Conservation (phyloP, 2,888 invertebrate genomes). For the Synergus itoensis region DNA sequence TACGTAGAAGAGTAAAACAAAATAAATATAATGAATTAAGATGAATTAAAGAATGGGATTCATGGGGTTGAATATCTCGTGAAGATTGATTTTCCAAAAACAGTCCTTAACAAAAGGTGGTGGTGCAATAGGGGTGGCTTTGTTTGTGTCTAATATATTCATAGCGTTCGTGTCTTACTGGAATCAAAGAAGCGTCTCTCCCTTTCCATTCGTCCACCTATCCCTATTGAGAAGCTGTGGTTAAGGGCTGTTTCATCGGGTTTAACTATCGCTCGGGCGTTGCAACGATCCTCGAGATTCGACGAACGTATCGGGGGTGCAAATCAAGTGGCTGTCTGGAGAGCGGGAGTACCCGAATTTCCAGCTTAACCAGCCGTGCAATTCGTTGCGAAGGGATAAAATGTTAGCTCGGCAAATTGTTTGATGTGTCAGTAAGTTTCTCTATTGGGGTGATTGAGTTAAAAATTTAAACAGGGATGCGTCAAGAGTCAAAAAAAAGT, state of each 20-base stretch:
- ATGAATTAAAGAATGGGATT: neutral
- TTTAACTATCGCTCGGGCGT: constrained; percentile 50
- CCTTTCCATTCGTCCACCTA: constrained; percentile 25
- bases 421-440: constrained; percentile 39
- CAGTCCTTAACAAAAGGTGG: constrained; percentile 42
- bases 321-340: constrained; percentile 41
- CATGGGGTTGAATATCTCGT: neutral
- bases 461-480: constrained; percentile 24
- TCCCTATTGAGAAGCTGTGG: constrained; percentile 47
- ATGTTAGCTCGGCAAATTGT: constrained; percentile 40
- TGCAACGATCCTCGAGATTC: constrained; percentile 52
- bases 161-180: constrained; percentile 69
- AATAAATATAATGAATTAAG: neutral
- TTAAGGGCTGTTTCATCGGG: constrained; percentile 55
- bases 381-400: constrained; percentile 30
- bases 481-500: neutral
- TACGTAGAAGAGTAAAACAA: neutral
- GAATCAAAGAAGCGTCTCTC: constrained; percentile 46
- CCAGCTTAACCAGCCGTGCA: constrained; percentile 35
- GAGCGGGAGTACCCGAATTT: constrained; percentile 37
- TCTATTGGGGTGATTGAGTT: constrained; percentile 26
- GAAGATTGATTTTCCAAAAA: constrained; percentile 6
- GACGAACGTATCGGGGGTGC: constrained; percentile 44
- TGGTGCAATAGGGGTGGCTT: constrained; percentile 55
- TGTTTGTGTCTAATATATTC: constrained; percentile 75